Conservation (phyloP, 1,140 invertebrate genomes). For the Temnothorax longispinosus region DNA sequence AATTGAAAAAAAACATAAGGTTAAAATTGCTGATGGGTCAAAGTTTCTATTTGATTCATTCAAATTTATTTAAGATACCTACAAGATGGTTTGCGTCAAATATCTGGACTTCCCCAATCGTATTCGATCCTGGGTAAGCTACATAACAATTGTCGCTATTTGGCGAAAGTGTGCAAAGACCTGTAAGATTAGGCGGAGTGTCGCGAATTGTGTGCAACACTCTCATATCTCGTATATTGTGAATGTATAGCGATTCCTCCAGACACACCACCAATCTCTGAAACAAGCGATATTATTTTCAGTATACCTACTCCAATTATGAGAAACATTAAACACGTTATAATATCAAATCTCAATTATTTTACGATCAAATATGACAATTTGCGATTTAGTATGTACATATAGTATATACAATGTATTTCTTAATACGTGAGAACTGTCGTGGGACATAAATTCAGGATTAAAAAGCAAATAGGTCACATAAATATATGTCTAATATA, state of each 20-base stretch:
- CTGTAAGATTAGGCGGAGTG: constrained; percentile 97
- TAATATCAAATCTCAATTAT: not conserved
- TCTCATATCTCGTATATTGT: constrained; percentile 99
- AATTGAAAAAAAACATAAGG: constrained; percentile 53
- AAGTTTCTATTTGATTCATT: not conserved
- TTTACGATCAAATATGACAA: not conserved
- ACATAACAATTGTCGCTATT: constrained; percentile 96
- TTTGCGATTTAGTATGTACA: not conserved
- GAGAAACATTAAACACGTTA: not conserved
- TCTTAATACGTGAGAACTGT: not conserved
- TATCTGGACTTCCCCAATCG: constrained; percentile 98
- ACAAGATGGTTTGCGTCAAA: constrained; percentile 98
- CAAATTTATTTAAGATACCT: constrained; percentile 79
- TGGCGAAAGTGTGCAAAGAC: constrained; percentile 96
- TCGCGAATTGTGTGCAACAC: constrained; percentile 99
- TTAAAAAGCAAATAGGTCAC: not conserved
- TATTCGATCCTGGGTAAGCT: constrained; percentile 98
- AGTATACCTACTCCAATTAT: not conserved
- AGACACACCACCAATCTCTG: constrained; percentile 98
- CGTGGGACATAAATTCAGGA: not conserved
- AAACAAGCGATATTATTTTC: constrained; percentile 74
- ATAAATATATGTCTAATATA: not conserved
- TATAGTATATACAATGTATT: not conserved
- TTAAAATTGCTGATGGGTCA: not conserved
- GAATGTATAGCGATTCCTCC: constrained; percentile 99